Base-by-base conservation (phyloP, 2,113 vertebrate species). In the Eudorcas thomsonii region DNA sequence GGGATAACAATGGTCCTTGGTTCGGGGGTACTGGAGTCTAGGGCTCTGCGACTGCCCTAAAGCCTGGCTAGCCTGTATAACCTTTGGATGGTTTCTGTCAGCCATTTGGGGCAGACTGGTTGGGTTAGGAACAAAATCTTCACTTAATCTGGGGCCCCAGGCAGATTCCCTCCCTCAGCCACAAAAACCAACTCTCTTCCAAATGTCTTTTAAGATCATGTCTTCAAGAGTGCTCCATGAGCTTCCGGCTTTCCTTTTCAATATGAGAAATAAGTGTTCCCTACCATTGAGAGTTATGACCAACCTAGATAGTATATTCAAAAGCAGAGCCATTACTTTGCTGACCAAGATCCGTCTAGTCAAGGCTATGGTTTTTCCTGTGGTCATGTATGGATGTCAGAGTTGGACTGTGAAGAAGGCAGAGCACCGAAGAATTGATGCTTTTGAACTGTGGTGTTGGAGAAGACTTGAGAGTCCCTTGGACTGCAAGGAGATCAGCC, bases 111-210 rank as follows among this genome's bases (percentile, higher is more conserved):
- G 30, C 50, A 87, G 39, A 94, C 54, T 93, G 45, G 64, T 88
- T 88, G 92, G 48, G 14, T 95, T 87, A 95, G 81, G n/a, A 96
- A 80, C 50, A 97, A 95, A 93, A 84, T 85, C 64, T 94, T 97
- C 26, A 50, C 43, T 80, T 91, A 80, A 86, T 30, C 33, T 94
- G 11, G 80, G 52, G 55, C 16, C 26, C 5, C 54, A 90, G 13
- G 39, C 30, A 89, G 30, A 78, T 67, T 92, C 23, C 89, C 13
- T 91, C n/a, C 62, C 23, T 96, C 81, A 59, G 67, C 64, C 23
- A 90, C 33, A 85, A 90, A 97, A 97, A 92, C 19, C 36, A 95
- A 10, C 12, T 11, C 23, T 64, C 39, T 96, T 36, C 50, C 30
- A 64, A 12, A 33, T 59, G 21, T 82, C 88, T 86, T 36, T 36